Percentiles rank a stretch among this genome's conserved stretches.
Conservation (phyloP, 2,113 vertebrate species). For the Semicossyphus pulcher region DNA sequence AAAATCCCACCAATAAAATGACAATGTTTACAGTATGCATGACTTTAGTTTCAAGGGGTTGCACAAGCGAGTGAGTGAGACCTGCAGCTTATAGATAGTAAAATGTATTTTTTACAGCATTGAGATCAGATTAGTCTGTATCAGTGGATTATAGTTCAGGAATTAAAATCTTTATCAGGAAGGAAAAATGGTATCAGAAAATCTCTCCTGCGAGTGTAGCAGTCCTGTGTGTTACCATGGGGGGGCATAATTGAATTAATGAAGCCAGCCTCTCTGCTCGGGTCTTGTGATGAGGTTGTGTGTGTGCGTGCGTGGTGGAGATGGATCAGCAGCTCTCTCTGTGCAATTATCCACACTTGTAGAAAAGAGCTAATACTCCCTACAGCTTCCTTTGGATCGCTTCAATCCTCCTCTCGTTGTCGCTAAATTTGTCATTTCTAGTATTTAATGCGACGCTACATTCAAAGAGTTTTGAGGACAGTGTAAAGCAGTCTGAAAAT, state of each 20-base stretch:
- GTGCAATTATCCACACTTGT: slow-evolving; percentile 9
- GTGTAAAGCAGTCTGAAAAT: background rate
- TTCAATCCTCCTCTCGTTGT: background rate
- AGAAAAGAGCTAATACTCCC: background rate
- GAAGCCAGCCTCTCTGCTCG: background rate
- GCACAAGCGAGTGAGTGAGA: too few species aligned
- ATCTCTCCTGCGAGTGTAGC: background rate
- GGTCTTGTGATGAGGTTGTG: slow-evolving; percentile 7
- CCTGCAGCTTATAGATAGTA: too few species aligned
- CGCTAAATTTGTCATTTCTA: slow-evolving; percentile 10
- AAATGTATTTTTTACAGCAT: too few species aligned
- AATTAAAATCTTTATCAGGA: too few species aligned
- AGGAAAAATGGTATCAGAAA: too few species aligned
- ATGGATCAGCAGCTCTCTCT: slow-evolving; percentile 4
- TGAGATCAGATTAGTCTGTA: too few species aligned
- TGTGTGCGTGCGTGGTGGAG: background rate
- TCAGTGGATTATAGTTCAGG: too few species aligned
- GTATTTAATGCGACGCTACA: background rate
- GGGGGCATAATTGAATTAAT: slow-evolving; percentile 48
- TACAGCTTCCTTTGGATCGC: background rate
- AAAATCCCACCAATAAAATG: too few species aligned
- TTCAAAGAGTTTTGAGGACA: slow-evolving; percentile 17
- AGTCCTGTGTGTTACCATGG: slow-evolving; percentile 43
- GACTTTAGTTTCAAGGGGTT: too few species aligned
- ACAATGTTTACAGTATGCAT: too few species aligned